Evolutionary conservation across 2,113 vertebrate genomes (phyloP).

Genomic region (Corythornis madagascariensis): DNA sequence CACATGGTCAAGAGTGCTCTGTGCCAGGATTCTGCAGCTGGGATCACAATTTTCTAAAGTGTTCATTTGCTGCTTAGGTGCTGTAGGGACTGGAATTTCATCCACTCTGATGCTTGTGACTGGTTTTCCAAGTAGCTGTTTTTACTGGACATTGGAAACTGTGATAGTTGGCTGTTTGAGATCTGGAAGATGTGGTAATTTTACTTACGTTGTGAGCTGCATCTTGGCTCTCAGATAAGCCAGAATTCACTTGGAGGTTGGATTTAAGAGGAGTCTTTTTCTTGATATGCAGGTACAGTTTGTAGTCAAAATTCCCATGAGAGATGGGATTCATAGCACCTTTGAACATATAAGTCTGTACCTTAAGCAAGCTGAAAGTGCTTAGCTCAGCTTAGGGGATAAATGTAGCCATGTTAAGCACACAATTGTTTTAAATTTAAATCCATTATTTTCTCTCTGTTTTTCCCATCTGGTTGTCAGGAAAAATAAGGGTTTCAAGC

Average conservation of each 20-base stretch:
- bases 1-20: neutral
- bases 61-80: neutral
- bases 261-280: neutral
- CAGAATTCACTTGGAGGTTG: neutral
- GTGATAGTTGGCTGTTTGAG: neutral
- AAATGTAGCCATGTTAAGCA: neutral
- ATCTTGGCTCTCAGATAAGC: accelerated
- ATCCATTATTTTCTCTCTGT: neutral
- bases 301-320: neutral
- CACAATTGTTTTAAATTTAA: neutral
- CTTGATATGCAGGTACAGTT: neutral
- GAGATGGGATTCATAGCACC: neutral
- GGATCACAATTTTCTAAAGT: neutral
- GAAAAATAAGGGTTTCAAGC: neutral
- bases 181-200: neutral
- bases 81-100: neutral
- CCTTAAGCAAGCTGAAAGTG: neutral
- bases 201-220: neutral
- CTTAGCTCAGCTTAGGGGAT: neutral
- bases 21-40: neutral
- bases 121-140: neutral
- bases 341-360: neutral
- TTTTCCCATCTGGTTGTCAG: neutral
- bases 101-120: neutral
- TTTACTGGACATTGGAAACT: neutral